phyloP scores from a whole-genome alignment of 2,888 invertebrate species.

The Crematogaster levior region DNA sequence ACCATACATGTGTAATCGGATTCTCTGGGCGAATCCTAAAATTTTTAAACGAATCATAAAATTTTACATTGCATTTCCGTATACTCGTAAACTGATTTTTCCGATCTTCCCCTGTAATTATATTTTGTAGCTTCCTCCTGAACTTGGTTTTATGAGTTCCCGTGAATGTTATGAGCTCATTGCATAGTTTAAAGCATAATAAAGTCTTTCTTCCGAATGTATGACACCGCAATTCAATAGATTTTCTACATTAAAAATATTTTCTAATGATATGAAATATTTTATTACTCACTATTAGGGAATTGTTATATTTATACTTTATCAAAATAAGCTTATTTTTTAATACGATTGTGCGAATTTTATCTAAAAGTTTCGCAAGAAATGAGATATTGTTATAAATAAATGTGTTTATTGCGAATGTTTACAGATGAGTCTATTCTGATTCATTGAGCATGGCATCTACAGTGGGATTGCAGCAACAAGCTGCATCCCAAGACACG shows the following conservation, averaged over 20 bases:
- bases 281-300: not conserved
- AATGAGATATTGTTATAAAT: not conserved
- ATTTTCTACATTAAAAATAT: not conserved
- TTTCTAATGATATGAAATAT: not conserved
- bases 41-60: too few relatives aligned
- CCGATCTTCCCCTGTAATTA: conserved; percentile 51
- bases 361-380: not conserved
- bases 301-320: not conserved
- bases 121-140: conserved; percentile 47
- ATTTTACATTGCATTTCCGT: conserved; percentile 2
- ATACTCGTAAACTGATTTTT: conserved; percentile 47
- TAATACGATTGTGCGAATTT: not conserved
- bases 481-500: conserved; percentile 80
- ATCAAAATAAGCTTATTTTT: not conserved
- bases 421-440: conserved; percentile 74
- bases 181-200: conserved; percentile 14
- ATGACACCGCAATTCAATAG: not conserved
- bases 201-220: conserved; percentile 4
- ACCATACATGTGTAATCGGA: not conserved
- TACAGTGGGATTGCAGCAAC: conserved; percentile 83
- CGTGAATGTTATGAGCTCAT: conserved; percentile 42
- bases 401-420: conserved; percentile 2
- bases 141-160: conserved; percentile 56
- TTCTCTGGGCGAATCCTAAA: not conserved
- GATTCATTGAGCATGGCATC: conserved; percentile 74